phyloP scores from a whole-genome alignment of 2,797 vertebrate genomes.

The Schizopygopsis pylzovi region DNA sequence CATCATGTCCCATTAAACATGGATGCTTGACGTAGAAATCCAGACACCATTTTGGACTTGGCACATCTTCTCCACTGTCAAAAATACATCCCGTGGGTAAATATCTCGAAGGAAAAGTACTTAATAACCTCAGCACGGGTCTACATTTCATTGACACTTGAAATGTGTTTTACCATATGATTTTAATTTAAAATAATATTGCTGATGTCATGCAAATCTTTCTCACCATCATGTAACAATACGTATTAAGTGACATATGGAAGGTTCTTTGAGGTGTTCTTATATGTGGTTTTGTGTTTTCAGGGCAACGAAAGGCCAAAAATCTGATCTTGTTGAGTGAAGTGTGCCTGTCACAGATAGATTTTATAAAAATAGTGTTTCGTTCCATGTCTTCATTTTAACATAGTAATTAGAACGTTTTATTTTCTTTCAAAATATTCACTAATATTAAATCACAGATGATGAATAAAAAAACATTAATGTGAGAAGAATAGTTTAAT shows the following conservation, averaged over 20 bases:
- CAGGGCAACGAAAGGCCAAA: conserved; percentile 36
- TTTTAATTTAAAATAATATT: conserved; percentile 44
- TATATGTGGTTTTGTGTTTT: conserved; percentile 31
- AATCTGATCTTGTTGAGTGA: conserved; percentile 17
- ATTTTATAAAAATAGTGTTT: background rate
- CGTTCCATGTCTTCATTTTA: conserved; percentile 14
- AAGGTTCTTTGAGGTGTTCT: conserved; percentile 36
- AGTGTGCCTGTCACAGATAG: conserved; percentile 25
- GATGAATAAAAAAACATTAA: background rate
- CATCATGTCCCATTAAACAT: conserved; percentile 2
- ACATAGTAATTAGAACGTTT: conserved; percentile 4
- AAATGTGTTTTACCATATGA: conserved; percentile 29
- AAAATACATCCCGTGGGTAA: conserved; percentile 11
- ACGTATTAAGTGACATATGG: conserved; percentile 27
- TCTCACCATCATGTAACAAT: background rate
- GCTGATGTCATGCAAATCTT: conserved; percentile 12
- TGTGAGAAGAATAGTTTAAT: background rate
- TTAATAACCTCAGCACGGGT: background rate
- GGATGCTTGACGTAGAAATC: background rate
- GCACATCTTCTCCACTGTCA: background rate
- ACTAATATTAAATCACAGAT: background rate
- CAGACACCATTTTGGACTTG: conserved; percentile 10
- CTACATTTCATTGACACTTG: background rate
- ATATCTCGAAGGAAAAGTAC: conserved; percentile 24
- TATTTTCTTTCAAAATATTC: conserved; percentile 31